These are phyloP conservation scores for Danio choprae DNA, from an alignment of 2,797 vertebrate species.

Conservation along the genomic window DNA sequence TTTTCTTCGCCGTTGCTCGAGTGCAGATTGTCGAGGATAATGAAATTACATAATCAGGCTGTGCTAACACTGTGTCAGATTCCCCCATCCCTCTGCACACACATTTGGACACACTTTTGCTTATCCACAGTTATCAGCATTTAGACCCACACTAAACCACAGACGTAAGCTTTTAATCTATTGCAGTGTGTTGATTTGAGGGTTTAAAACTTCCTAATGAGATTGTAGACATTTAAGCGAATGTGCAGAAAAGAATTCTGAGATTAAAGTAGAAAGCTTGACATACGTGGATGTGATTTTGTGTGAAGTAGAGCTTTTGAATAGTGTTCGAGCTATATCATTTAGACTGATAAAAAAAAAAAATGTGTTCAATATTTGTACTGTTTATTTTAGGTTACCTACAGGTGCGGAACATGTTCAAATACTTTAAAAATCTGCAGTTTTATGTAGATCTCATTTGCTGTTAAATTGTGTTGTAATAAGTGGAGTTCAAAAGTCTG, in stretches of 20 bases:
- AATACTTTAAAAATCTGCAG: neutral
- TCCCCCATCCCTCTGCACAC: conserved; percentile 44
- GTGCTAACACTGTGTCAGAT: conserved; percentile 57
- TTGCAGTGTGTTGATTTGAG: conserved; percentile 74
- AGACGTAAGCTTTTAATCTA: conserved; percentile 65
- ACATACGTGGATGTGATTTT: neutral
- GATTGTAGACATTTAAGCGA: conserved; percentile 70
- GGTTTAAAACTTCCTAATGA: conserved; percentile 77
- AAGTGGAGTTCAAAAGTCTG: neutral
- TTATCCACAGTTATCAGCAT: conserved; percentile 76
- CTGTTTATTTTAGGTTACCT: neutral
- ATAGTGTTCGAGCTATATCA: neutral
- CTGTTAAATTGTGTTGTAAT: neutral
- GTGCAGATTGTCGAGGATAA: conserved; percentile 74
- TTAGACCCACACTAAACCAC: conserved; percentile 65
- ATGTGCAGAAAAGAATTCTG: conserved; percentile 73
- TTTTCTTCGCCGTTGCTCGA: conserved; percentile 72
- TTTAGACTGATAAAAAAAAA: neutral
- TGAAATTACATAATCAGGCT: conserved; percentile 75
- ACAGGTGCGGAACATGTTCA: neutral
- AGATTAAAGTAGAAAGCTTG: neutral
- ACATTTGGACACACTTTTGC: conserved; percentile 67
- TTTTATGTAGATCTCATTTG: neutral
- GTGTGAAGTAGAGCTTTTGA: conserved; percentile 30
- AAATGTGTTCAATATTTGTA: too few species aligned